Evolutionary conservation across 2,888 invertebrate genomes (phyloP).

Genomic region (Catocala sponsa): DNA sequence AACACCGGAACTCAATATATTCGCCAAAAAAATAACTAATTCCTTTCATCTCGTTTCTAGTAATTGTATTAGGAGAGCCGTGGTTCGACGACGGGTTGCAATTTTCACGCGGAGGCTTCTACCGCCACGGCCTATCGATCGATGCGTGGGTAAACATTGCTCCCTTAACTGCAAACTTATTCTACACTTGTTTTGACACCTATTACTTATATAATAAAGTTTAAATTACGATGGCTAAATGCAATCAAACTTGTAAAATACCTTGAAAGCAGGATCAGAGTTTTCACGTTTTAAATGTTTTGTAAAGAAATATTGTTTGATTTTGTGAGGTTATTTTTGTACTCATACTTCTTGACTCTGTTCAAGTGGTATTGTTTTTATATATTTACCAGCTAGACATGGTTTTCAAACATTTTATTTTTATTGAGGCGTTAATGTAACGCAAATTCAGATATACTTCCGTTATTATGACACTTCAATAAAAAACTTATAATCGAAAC

Average conservation of each 20-base stretch:
- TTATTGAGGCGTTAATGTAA: no score
- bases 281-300: conserved; percentile 25
- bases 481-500: no score
- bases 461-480: no score
- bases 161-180: conserved; percentile 66
- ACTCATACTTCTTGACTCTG: no score
- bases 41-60: conserved; percentile 60
- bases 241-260: conserved; percentile 12
- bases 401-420: no score
- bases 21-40: conserved; percentile 40
- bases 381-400: no score
- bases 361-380: no score
- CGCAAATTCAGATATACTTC: no score
- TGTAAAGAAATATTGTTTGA: conserved; percentile 20
- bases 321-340: conserved; percentile 9
- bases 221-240: conserved; percentile 17
- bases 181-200: conserved; percentile 29
- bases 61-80: conserved; percentile 63
- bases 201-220: conserved; percentile 34
- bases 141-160: conserved; percentile 83
- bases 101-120: conserved; percentile 83
- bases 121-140: conserved; percentile 75
- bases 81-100: conserved; percentile 74
- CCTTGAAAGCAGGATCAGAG: conserved; percentile 22
- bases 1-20: conserved; percentile 26